Base-by-base conservation (phyloP, 2,797 vertebrate genomes). In the Phrynocephalus forsythii region DNA sequence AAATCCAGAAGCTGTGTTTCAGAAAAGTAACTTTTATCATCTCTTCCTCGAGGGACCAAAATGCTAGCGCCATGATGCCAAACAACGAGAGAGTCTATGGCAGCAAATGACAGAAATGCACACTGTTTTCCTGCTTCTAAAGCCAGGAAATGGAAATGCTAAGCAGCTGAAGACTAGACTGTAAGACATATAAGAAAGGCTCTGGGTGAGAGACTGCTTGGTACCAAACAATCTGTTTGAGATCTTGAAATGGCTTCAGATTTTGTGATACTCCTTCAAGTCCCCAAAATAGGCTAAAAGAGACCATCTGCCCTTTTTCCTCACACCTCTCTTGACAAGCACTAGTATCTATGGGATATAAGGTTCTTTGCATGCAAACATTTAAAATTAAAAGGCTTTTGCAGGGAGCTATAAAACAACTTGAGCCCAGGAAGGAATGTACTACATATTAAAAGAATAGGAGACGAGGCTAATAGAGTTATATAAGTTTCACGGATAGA, bases 401-500 rank as follows among this genome's bases (percentile, higher is more conserved):
- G 91, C 91, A 92, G 63, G 91, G 91, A 93, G 85, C 92, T 86
- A 86, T 94, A 93, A 94, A 96, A 92, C 89, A 92, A 95, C 94
- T 91, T 94, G 91, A 93, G 94, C 91, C 89, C 82, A 92, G 93
- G 94, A 95, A 94, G 90, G 91, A 95, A 95, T 93, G 95, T 92
- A 96, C 92, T 93, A 91, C 89, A 92, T 92, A 94, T 94, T 95
- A 95, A 92, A 94, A 94, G 96, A 96, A 93, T 88, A 93, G 93
- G 91, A 96, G 95, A 95, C 93, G 95, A 95, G 87, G 92, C 94
- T 97, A 97, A 97, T 97, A 96, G 97, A 97, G 96, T 96, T 96
- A 96, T 97, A 97, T 95, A 95, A 92, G 93, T 96, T 97, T 97
- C 95, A 96, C 95, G 95, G 95, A 95, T 97, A 96, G 96, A 96